Conservation (phyloP, 2,797 vertebrate genomes). For the Okamejei kenojei region DNA sequence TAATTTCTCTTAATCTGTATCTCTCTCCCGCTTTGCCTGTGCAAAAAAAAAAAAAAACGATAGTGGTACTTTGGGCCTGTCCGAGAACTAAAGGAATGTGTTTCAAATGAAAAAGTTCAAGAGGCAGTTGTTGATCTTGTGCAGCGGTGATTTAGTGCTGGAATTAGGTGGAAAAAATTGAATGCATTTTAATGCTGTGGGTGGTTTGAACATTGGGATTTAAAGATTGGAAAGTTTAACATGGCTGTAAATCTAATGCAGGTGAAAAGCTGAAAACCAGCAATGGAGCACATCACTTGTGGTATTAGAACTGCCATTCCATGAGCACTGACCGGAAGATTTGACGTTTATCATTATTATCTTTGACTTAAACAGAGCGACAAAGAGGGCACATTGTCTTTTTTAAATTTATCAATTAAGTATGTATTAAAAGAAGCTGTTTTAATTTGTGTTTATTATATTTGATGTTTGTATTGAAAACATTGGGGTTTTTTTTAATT, state of each 20-base stretch:
- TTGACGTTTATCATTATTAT: background rate
- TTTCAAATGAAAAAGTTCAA: background rate
- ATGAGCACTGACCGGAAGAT: background rate
- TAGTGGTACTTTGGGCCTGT: background rate
- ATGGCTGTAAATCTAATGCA: conserved; percentile 3
- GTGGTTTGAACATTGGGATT: background rate
- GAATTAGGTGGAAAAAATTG: background rate
- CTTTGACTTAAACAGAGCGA: background rate
- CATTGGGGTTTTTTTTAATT: background rate
- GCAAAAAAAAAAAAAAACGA: background rate
- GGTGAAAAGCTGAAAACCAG: background rate
- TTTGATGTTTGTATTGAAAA: background rate
- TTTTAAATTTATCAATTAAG: background rate
- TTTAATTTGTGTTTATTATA: background rate
- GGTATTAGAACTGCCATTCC: background rate
- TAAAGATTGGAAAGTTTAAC: background rate
- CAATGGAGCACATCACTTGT: background rate
- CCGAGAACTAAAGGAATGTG: background rate
- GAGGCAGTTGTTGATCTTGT: background rate
- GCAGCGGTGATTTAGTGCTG: background rate
- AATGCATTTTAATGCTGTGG: background rate
- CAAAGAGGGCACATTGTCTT: background rate
- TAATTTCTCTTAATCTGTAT: background rate
- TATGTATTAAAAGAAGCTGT: background rate
- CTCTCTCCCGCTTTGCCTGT: background rate